Evolutionary conservation across 2,113 vertebrate genomes (phyloP), one percentile per base, ranked within the genome.

Genomic region (Aix galericulata): DNA sequence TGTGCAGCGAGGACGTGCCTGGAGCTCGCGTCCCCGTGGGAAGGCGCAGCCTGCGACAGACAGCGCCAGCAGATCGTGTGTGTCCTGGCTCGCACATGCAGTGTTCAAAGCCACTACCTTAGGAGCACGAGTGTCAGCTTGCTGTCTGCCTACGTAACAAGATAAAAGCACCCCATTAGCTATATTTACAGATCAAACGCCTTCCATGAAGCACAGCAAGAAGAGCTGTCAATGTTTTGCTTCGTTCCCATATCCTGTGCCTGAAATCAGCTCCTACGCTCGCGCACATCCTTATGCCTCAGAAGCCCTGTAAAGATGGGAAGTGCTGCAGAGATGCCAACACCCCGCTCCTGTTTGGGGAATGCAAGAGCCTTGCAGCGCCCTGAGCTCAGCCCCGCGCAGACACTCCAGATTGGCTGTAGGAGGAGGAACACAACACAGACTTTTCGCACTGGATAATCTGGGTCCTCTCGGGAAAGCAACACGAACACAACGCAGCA

Each of bases 21-120:
- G 17, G 7, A 23, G 17, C 14, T 31, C 17, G 17, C 0, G 0
- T 32, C 16, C 40, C 55, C 0, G 2, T 4, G 48, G n/a, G 1
- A 88, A 64, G 48, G 53, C 0, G 2, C 67, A 56, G 59, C 64
- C 76, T 50, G 3, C 0, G 0, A 66, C 67, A 73, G 63, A 27
- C 46, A 50, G 1, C 79, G 55, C 3, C 62, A 44, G 3, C 38
- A 8, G 44, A n/a, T 29, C 1, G 1, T 11, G 53, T 13, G 31
- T 10, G 48, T 11, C 85, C 90, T 18, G 59, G 46, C 52, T 68
- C 62, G 11, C 48, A 7, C 53, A 13, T 6, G 66, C 82, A 46
- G 71, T 0, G 23, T 29, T 55, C 62, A 55, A 22, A 89, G 86
- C 60, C 71, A 27, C 46, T 13, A 7, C 53, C 17, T 3, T 38